Evolutionary conservation across 2,797 vertebrate genomes (phyloP), one percentile per base, ranked within the genome.

Genomic region (Poeciliopsis turneri): DNA sequence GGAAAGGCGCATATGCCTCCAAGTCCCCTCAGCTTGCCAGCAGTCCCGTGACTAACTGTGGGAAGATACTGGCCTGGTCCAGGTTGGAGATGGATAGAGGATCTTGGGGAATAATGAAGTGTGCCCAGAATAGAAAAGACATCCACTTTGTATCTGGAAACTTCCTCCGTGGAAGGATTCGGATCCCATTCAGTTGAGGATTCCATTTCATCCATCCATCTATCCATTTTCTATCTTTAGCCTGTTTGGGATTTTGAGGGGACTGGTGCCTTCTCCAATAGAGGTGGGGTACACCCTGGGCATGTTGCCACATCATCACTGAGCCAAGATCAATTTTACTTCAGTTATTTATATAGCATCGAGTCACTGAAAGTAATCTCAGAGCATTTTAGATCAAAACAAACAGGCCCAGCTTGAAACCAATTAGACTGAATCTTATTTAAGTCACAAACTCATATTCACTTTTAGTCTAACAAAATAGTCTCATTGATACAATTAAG

Each of bases 1-100:
- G 95, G 95, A 94, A 93, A 92, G 87, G 78, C 90, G 84, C 93
- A 95, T 95, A 95, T 94, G 93, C 93, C 94, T 94, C 92, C 92
- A 91, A 95, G 92, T 93, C 94, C 91, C 89, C 82, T 88, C 83
- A 88, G 94, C 92, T 87, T 95, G 95, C 95, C 96, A 96, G 94
- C 92, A 95, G 91, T 94, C 94, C 94, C 90, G 92, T 93, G 94
- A 95, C 91, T 93, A 92, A 89, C 94, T 94, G 92, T 93, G 86
- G 91, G 91, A 93, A 94, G 93, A 93, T 92, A 87, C 85, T 88
- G 91, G 82, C 88, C 88, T 89, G 81, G 70, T 91, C 92, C 90
- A 92, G 91, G 92, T 93, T 92, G 81, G 87, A 89, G 84, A 91
- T 86, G 87, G 89, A 86, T 73, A 78, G 85, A 89, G 85, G 85